Percentiles rank a stretch among this genome's conserved stretches.
Conservation (phyloP, 2,797 vertebrate species). For the Darevskia mixta region DNA sequence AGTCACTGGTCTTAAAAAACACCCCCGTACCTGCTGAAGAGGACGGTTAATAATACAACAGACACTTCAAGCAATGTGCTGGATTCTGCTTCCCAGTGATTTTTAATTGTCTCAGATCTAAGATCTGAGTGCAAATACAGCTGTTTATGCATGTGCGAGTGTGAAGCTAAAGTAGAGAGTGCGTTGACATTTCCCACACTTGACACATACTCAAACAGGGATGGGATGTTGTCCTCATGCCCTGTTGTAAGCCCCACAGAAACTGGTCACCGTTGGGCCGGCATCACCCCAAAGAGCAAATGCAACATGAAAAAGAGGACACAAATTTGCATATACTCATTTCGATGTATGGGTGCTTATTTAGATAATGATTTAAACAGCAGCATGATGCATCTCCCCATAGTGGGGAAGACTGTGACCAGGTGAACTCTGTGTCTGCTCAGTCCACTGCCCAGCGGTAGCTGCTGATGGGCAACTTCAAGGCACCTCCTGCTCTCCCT, state of each 20-base stretch:
- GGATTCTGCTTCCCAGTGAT: conserved; percentile 32
- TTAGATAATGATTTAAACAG: too few species aligned
- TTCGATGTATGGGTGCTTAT: too few species aligned
- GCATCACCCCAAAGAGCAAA: too few species aligned
- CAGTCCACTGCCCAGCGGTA: too few species aligned
- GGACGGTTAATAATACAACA: neutral
- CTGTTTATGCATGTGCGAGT: rapidly evolving
- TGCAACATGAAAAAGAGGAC: too few species aligned
- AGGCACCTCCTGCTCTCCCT: too few species aligned
- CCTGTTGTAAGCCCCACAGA: neutral
- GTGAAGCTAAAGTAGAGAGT: neutral
- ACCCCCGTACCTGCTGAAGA: conserved; percentile 20
- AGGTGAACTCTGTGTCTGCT: too few species aligned
- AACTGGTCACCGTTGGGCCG: neutral
- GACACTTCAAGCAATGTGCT: conserved; percentile 45
- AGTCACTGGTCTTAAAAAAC: conserved; percentile 58
- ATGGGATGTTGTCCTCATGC: neutral
- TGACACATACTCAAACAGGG: neutral
- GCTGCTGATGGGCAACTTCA: too few species aligned
- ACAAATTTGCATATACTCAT: too few species aligned
- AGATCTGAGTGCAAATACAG: rapidly evolving
- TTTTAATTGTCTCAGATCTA: neutral
- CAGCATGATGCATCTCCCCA: too few species aligned
- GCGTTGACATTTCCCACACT: neutral
- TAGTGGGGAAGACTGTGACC: too few species aligned